These are phyloP conservation scores for Helicoverpa assulta DNA, from an alignment of 2,888 invertebrate genomes.

Conservation along the genomic window DNA sequence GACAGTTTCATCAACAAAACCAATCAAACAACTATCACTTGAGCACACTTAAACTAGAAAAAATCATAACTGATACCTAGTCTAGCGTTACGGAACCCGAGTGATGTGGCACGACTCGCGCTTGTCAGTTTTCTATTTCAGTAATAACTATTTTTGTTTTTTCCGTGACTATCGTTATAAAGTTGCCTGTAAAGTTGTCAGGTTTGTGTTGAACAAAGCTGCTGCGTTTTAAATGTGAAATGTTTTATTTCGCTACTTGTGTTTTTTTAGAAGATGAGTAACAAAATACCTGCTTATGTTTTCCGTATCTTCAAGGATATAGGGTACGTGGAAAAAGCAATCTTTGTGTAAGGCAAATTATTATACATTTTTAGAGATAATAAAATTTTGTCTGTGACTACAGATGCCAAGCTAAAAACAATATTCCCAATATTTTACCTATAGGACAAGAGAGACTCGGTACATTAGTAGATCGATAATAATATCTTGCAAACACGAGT, in stretches of 20 bases:
- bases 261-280: not conserved
- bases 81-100: not conserved
- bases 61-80: too few species aligned
- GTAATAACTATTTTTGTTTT: constrained; percentile 42
- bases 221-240: constrained; percentile 7
- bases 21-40: too few species aligned
- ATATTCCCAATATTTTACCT: too few species aligned
- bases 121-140: constrained; percentile 24
- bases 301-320: not conserved
- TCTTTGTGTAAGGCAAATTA: too few species aligned
- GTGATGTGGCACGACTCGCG: not conserved
- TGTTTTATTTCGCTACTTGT: constrained; percentile 11
- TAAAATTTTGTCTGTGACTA: too few species aligned
- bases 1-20: too few species aligned
- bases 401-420: too few species aligned
- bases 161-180: constrained; percentile 34
- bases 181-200: constrained; percentile 20
- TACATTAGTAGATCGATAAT: too few species aligned
- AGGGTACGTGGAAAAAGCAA: not conserved
- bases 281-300: not conserved
- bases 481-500: too few species aligned
- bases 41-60: too few species aligned
- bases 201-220: constrained; percentile 18
- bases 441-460: too few species aligned
- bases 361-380: too few species aligned